Conservation (phyloP, 2,888 invertebrate species). For the Sphinx pinastri region DNA sequence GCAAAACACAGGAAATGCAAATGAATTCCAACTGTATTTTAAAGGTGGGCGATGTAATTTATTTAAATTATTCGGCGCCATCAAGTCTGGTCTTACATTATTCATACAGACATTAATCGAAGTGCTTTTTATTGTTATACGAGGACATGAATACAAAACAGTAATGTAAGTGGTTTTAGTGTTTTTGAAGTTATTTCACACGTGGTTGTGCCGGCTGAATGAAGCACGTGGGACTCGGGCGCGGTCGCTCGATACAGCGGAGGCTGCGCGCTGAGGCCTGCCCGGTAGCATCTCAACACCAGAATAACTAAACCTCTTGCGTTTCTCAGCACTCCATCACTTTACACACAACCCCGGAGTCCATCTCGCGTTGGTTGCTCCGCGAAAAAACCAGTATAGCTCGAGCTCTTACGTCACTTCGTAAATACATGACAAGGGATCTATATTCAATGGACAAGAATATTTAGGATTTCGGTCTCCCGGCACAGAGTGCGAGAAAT, state of each 20-base stretch:
- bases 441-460: conserved; percentile 55
- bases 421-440: conserved; percentile 53
- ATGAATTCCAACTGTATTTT: conserved; percentile 9
- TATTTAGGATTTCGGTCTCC: conserved; percentile 57
- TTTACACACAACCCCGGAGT: conserved; percentile 51
- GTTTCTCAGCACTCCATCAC: conserved; percentile 31
- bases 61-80: conserved; percentile 24
- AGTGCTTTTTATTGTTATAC: conserved; percentile 17
- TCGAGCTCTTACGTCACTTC: conserved; percentile 54
- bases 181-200: conserved; percentile 27
- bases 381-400: conserved; percentile 50
- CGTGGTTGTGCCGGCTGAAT: conserved; percentile 63
- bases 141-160: conserved; percentile 1
- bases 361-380: conserved; percentile 52
- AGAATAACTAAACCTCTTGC: conserved; percentile 20
- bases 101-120: conserved; percentile 12
- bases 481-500: conserved; percentile 51
- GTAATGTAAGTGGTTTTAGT: conserved; percentile 8
- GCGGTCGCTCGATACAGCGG: conserved; percentile 73
- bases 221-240: conserved; percentile 66
- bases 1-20: conserved; percentile 17
- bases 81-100: conserved; percentile 23
- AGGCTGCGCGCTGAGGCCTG: conserved; percentile 69
- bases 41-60: conserved; percentile 19
- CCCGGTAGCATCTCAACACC: conserved; percentile 49